These are phyloP conservation scores for Dryobota labecula DNA, from an alignment of 2,888 invertebrate species.

Conservation along the genomic window DNA sequence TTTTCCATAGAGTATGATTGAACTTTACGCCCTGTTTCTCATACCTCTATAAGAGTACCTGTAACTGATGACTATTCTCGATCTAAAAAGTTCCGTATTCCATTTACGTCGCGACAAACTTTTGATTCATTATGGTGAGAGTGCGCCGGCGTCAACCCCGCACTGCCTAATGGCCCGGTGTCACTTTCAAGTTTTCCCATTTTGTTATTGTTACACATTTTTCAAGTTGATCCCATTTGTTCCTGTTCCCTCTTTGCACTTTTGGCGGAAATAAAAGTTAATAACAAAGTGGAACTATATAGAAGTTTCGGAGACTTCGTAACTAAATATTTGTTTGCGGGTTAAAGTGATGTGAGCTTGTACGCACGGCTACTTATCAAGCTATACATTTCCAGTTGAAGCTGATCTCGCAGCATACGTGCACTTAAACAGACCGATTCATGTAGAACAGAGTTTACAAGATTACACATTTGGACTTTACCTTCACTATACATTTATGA, in stretches of 20 bases:
- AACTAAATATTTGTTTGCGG: conserved; percentile 45
- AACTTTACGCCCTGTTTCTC: too few species aligned
- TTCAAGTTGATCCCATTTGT: conserved; percentile 83
- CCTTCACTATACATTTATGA: too few species aligned
- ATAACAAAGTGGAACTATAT: conserved; percentile 75
- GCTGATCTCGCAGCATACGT: too few species aligned
- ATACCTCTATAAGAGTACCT: too few species aligned
- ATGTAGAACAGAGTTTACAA: too few species aligned
- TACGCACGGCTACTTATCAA: too few species aligned
- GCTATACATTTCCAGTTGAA: too few species aligned
- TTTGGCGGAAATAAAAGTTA: conserved; percentile 73
- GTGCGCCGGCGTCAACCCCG: conserved; percentile 66
- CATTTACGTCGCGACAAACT: conserved; percentile 74
- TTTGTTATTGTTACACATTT: conserved; percentile 84
- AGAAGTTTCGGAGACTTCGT: conserved; percentile 63
- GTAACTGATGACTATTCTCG: conserved; percentile 63
- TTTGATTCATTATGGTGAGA: conserved; percentile 79
- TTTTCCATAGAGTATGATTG: too few species aligned
- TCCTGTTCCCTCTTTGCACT: conserved; percentile 73
- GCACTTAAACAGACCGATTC: too few species aligned
- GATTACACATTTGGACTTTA: too few species aligned
- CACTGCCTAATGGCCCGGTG: conserved; percentile 80
- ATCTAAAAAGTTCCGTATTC: conserved; percentile 68
- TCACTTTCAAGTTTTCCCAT: conserved; percentile 83
- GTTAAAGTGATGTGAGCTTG: conserved; percentile 38